phyloP scores from a whole-genome alignment of 1,140 invertebrate species.

The Phymastichus coffea region DNA sequence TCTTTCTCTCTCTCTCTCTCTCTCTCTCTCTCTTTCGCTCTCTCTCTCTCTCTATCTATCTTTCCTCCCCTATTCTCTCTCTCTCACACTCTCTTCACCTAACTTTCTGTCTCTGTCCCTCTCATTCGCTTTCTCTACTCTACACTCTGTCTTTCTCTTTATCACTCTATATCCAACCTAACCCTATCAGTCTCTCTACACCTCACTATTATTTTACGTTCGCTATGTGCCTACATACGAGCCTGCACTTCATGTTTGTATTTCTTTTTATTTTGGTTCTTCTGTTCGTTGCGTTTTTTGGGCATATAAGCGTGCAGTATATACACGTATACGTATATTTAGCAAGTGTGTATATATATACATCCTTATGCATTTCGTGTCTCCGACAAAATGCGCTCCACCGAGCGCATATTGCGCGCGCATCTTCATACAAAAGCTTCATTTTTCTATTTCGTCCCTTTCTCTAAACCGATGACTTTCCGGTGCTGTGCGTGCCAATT shows the following conservation, averaged over 20 bases:
- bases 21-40: not conserved
- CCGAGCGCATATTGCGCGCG: too few relatives aligned
- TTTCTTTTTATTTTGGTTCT: too few relatives aligned
- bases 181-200: not conserved
- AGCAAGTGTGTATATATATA: too few relatives aligned
- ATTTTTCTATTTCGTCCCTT: too few relatives aligned
- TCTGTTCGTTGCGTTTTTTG: too few relatives aligned
- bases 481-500: too few relatives aligned
- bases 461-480: too few relatives aligned
- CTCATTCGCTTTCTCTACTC: not conserved
- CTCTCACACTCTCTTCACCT: not conserved
- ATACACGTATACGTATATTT: too few relatives aligned
- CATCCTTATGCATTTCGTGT: conserved; percentile 12
- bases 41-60: conserved; percentile 2
- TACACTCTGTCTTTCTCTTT: not conserved
- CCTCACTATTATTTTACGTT: not conserved
- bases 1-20: not conserved
- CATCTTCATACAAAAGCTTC: too few relatives aligned
- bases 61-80: not conserved
- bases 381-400: too few relatives aligned
- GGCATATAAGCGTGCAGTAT: conserved; percentile 10
- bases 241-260: conserved; percentile 21
- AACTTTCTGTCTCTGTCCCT: not conserved
- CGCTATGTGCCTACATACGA: not conserved
- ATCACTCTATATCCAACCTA: conserved; percentile 1